Conservation (phyloP, 2,888 invertebrate genomes). For the Entomobrya multifasciata region DNA sequence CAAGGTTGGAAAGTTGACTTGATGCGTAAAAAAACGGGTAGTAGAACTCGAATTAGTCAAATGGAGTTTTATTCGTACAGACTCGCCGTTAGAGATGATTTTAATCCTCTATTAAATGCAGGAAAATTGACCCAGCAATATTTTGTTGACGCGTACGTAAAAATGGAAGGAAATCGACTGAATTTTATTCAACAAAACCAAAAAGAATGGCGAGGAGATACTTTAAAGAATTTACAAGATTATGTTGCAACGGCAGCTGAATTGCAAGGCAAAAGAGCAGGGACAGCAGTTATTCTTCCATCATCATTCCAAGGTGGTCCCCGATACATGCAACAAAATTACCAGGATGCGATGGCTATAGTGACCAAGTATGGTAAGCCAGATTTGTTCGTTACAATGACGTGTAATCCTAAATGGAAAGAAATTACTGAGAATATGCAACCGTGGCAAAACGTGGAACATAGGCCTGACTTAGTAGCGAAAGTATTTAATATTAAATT, state of each 20-base stretch:
- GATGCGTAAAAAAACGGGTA: not conserved
- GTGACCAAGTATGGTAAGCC: too few relatives aligned
- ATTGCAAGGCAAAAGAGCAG: not conserved
- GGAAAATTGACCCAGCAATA: conserved; percentile 80
- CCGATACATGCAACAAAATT: conserved; percentile 81
- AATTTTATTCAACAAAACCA: conserved; percentile 79
- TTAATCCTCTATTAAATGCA: conserved; percentile 79
- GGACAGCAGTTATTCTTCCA: conserved; percentile 79
- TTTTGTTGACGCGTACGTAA: conserved; percentile 79
- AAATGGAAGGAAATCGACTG: conserved; percentile 79
- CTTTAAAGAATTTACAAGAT: conserved; percentile 78
- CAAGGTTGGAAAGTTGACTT: too few relatives aligned
- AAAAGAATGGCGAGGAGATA: conserved; percentile 76
- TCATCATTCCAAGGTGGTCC: conserved; percentile 81
- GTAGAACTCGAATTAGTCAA: conserved; percentile 24
- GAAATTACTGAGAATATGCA: conserved; percentile 80
- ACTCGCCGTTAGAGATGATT: conserved; percentile 50
- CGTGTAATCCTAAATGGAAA: conserved; percentile 81
- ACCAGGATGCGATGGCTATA: conserved; percentile 82
- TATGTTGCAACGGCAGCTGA: conserved; percentile 38
- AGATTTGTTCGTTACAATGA: too few relatives aligned
- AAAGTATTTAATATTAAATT: conserved; percentile 79
- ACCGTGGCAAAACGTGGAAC: conserved; percentile 60
- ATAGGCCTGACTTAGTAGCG: conserved; percentile 79
- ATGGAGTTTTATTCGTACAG: conserved; percentile 7